Conservation (phyloP, 2,113 vertebrate species). For the Gymnogyps californianus region DNA sequence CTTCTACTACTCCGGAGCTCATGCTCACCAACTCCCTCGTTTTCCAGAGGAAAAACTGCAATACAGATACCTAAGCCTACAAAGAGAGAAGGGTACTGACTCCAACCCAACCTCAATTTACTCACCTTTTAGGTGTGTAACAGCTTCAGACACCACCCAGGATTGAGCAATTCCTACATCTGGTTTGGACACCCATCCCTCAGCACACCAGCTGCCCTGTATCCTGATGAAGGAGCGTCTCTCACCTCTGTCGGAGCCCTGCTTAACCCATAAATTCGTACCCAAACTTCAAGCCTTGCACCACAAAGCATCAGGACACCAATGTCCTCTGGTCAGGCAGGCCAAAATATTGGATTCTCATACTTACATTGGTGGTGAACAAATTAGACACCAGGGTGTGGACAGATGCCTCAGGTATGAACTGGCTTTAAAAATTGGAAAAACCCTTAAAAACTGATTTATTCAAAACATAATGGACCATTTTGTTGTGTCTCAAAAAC, state of each 20-base stretch:
- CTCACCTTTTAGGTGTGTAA: background rate
- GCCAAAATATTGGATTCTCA: background rate
- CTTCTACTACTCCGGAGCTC: background rate
- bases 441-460: background rate
- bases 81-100: background rate
- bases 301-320: background rate
- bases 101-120: background rate
- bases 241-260: background rate
- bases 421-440: background rate
- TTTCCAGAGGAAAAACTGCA: background rate
- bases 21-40: background rate
- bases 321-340: background rate
- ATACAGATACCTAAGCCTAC: background rate
- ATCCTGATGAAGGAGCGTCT: background rate
- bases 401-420: background rate
- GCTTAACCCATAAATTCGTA: background rate
- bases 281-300: background rate
- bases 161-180: background rate
- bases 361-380: background rate
- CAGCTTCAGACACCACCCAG: background rate
- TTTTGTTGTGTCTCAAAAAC: background rate
- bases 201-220: background rate
- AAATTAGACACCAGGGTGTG: background rate
- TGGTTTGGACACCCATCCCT: background rate
- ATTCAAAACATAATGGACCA: background rate